phyloP scores from a whole-genome alignment of 2,797 vertebrate genomes.

The Sebastes itinus region DNA sequence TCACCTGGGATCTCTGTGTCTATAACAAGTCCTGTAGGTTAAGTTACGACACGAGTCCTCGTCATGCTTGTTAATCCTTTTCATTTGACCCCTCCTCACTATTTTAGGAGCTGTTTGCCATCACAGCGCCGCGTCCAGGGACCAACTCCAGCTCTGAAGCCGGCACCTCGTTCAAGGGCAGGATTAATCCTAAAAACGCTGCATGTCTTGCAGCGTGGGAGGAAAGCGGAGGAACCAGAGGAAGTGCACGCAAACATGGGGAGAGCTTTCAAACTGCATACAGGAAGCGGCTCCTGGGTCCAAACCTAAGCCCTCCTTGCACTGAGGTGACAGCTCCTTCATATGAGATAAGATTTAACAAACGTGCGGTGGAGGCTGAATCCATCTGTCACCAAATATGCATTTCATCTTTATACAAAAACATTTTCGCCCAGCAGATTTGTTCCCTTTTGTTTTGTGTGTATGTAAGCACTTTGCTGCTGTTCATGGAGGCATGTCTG shows the following conservation, averaged over 20 bases:
- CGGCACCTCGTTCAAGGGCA: constrained; percentile 48
- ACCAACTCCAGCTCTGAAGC: constrained; percentile 66
- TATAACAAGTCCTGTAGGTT: background rate
- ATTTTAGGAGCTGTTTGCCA: constrained; percentile 73
- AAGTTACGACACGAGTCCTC: background rate
- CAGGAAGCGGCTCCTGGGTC: constrained; percentile 59
- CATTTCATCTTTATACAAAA: constrained; percentile 19
- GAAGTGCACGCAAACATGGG: constrained; percentile 68
- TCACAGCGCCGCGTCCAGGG: constrained; percentile 65
- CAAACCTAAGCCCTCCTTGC: constrained; percentile 58
- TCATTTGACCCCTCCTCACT: constrained; percentile 13
- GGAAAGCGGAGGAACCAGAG: constrained; percentile 51
- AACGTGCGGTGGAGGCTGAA: background rate
- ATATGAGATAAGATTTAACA: constrained; percentile 6
- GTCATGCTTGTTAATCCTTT: background rate
- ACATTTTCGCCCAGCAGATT: constrained; percentile 38
- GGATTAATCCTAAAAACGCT: constrained; percentile 56
- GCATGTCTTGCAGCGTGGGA: constrained; percentile 69
- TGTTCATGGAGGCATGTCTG: constrained; percentile 68
- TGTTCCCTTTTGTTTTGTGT: constrained; percentile 50
- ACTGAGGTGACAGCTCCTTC: constrained; percentile 59
- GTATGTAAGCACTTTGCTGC: constrained; percentile 66
- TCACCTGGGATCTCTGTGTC: background rate
- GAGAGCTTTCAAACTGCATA: constrained; percentile 71
- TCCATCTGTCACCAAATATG: constrained; percentile 1